Evolutionary conservation across 2,888 invertebrate species (phyloP), one percentile per base, ranked within the genome.

Genomic region (Bedellia somnulentella): DNA sequence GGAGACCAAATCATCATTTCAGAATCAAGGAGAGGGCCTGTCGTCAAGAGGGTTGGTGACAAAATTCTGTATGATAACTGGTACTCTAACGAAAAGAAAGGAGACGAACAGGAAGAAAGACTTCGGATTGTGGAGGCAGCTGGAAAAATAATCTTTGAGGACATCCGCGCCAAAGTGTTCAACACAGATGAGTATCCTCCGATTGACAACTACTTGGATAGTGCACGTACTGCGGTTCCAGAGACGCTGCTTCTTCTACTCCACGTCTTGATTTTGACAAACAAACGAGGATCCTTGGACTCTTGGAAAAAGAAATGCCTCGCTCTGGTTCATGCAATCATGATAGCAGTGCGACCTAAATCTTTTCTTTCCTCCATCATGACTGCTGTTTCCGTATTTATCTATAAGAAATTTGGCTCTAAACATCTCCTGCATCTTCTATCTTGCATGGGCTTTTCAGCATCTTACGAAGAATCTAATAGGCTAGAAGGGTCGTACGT

Each of bases 81-180:
- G 27, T 27, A 27, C 11, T 12, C 27, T 17, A n/a, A n/a, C n/a
- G 27, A 16, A 16, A 10, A 17, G 17, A 17, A 5, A 9, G 6
- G 5, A 27, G 27, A 27, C 17, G 6, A n/a, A 11, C 16, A 27
- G 11, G 27, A 27, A 27, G 17, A 27, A 27, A 10, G 27, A 17
- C 27, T 27, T 11, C 16, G 27, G 27, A 40, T 41, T 14, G 27
- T 31, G n/a, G 15, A 27, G 5, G 27, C 26, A 10, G 30, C 30
- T 11, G 30, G 15, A 15, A 15, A 23, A n/a, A 30, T 30, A 9
- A 30, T 30, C 24, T 15, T 14, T 5, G 30, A 30, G 24, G 30
- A 30, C 12, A 30, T 30, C 16, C 15, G 30, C 15, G 5, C 24
- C 16, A 9, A 16, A 24, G 24, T 12, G 15, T 30, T 15, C 15